Evolutionary conservation across 2,113 vertebrate genomes (phyloP).

Genomic region (Ardeotis arabs): DNA sequence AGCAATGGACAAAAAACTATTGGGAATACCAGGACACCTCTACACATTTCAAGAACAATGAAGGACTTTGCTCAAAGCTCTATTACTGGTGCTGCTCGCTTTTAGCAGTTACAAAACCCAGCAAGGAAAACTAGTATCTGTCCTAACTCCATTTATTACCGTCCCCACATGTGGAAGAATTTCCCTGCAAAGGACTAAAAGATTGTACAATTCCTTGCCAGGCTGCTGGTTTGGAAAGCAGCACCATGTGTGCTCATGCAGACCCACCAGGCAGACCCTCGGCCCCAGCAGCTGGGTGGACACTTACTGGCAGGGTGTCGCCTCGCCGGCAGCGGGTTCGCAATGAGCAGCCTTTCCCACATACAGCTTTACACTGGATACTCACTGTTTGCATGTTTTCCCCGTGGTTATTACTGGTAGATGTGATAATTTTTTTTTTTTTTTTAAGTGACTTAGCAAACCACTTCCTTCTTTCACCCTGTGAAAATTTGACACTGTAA

Average conservation of each 20-base stretch:
- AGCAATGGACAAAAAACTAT: neutral
- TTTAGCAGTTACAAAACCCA: neutral
- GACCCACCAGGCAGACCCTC: neutral
- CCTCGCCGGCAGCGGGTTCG: neutral
- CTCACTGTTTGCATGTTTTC: neutral
- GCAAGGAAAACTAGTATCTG: neutral
- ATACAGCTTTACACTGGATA: neutral
- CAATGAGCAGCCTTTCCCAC: neutral
- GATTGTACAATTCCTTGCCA: fast-evolving
- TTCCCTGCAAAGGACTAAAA: neutral
- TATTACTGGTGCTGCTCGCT: fast-evolving
- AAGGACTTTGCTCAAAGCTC: neutral
- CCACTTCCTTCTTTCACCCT: conserved; percentile 60
- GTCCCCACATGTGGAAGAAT: neutral
- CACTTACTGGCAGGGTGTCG: conserved; percentile 32
- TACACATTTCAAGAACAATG: neutral
- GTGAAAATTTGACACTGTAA: neutral
- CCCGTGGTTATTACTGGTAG: conserved; percentile 34
- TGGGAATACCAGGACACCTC: neutral
- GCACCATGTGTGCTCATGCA: neutral
- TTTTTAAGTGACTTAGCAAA: conserved; percentile 18
- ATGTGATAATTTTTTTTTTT: conserved; percentile 17
- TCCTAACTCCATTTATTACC: neutral
- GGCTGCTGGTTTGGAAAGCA: neutral
- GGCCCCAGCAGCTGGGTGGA: neutral